Evolutionary conservation across 2,797 vertebrate species (phyloP), one percentile per base, ranked within the genome.

Genomic region (Propithecus perrieri): DNA sequence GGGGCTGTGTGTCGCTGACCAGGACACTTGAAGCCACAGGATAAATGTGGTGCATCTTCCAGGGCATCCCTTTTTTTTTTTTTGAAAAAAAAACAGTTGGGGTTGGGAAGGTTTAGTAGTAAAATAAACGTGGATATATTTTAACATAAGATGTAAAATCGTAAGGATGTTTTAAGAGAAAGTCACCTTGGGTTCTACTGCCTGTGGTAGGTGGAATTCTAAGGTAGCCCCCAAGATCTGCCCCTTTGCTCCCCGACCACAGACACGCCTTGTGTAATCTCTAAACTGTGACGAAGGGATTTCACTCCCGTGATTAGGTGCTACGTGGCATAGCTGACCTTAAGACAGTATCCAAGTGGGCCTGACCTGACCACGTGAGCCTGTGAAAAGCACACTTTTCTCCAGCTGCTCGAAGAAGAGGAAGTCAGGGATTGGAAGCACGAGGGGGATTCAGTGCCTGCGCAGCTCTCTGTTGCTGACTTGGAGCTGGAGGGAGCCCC

Each of bases 41-140:
- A 87, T 87, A 91, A 94, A 96, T 30, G 93, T 95, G 88, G 97
- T 93, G 74, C 72, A 69, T 95, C 76, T 89, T 86, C 92, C 76
- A 38, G 89, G 71, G 65, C 71, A 93, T 95, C 85, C 4, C 0
- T 55, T 90, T 96, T 96, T 95, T 74, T 1, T 12, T 12, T 11
- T 38, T 38, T 38, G 38, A 30, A 61, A n/a, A 33, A 63, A 63
- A 30, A 33, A 84, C 18, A 76, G 81, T 75, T 89, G 61, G 91
- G 59, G 7, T 69, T 48, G 65, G 94, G 89, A 83, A 96, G 55
- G 89, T 97, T 97, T 97, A 97, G 74, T 96, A 96, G n/a, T 69
- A 91, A 98, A 98, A 96, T 98, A 98, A 98, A 98, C 53, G 71
- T 79, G 91, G 76, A 80, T 97, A 89, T 98, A 98, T 98, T 98